phyloP scores from a whole-genome alignment of 2,113 vertebrate genomes.

The Anolis sagrei region DNA sequence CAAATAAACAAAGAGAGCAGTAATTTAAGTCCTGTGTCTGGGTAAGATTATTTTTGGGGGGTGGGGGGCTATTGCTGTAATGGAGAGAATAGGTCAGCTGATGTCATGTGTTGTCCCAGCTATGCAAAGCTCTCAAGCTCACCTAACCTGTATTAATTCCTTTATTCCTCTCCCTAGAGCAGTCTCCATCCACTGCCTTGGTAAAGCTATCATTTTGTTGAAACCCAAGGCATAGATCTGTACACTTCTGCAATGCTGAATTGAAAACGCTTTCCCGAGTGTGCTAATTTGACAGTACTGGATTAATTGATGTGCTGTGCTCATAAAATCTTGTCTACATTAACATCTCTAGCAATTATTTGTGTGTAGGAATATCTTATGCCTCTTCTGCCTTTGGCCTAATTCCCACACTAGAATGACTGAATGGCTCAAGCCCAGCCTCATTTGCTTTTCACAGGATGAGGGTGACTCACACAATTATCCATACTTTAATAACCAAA shows the following conservation, averaged over 20 bases:
- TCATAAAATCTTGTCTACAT: constrained; percentile 14
- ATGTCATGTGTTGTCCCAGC: neutral
- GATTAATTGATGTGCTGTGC: neutral
- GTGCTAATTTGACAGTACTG: neutral
- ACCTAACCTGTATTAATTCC: neutral
- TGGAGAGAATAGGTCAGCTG: neutral
- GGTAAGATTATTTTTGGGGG: too few relatives aligned
- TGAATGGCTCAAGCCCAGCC: neutral
- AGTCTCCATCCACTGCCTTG: neutral
- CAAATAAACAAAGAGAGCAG: neutral
- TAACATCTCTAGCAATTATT: neutral
- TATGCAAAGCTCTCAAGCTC: neutral
- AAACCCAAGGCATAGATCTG: neutral
- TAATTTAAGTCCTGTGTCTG: neutral
- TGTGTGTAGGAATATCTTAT: constrained; percentile 1
- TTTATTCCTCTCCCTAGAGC: neutral
- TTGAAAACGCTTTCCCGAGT: neutral
- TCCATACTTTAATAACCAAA: neutral
- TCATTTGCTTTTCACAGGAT: constrained; percentile 1
- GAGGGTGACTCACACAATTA: neutral
- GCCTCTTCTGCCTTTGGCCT: constrained; percentile 19
- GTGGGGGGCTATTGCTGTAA: neutral
- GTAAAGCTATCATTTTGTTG: neutral
- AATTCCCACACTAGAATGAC: neutral
- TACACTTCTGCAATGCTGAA: neutral